Evolutionary conservation across 1,140 invertebrate species (phyloP), one percentile per base, ranked within the genome.

Genomic region (Caenorhabditis tropicalis): DNA sequence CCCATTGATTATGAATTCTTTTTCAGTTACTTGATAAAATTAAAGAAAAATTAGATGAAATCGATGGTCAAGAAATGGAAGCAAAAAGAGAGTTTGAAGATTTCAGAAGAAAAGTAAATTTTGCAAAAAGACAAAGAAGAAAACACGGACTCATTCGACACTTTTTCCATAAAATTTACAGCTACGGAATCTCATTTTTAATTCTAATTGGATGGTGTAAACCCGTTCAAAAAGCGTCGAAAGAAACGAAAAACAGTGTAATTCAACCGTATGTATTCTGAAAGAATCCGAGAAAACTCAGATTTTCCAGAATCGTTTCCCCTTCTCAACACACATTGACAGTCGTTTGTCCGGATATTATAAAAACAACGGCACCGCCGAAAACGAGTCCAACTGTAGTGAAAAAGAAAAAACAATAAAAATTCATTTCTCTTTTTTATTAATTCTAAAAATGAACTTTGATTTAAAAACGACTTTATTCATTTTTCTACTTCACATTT

Each of bases 51-150:
- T n/a, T 74, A 9, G 65, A 74, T 46, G 65, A 74, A 74, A 43
- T 74, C 19, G 29, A 74, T 46, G 65, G 36, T 7, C 65, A 74
- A 74, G 65, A 74, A 31, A 43, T 74, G 36, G 65, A 74, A 74
- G 65, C 36, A 12, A 74, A 43, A 27, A 33, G 65, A 43, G 65
- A 74, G 33, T 27, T n/a, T 27, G 65, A 74, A 10, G 65, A 74
- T 21, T 74, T 43, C n/a, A 33, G 65, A 24, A 33, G 65, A 43
- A 74, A 74, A 43, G 36, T 31, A 1, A 46, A 7, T 4, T 74
- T 74, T 46, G 29, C 29, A 36, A 43, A 31, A 46, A 39, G 65
- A 24, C 65, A 74, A 43, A 12, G n/a, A 43, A 74, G 29, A 46
- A 74, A 43, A 31, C 19, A 74, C 27, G 65, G 65, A 31, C 24